phyloP scores from a whole-genome alignment of 1,140 invertebrate species.

The Drosophila watanabei region DNA sequence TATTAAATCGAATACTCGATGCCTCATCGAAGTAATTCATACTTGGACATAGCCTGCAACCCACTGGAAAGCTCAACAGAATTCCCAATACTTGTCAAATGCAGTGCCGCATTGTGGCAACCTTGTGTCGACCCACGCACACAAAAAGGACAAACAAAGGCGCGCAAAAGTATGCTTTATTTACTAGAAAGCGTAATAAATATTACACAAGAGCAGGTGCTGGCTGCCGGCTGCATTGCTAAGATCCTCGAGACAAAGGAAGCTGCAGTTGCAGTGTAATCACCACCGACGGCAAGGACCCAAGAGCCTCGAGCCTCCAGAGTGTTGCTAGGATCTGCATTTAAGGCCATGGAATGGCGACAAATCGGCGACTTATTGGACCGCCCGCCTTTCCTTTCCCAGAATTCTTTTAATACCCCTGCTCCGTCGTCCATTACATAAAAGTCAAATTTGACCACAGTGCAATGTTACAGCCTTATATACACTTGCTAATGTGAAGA shows the following conservation, averaged over 20 bases:
- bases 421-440: constrained; percentile 48
- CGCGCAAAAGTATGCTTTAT: constrained; percentile 66
- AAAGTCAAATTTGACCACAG: constrained; percentile 41
- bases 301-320: constrained; percentile 18
- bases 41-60: neutral
- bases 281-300: constrained; percentile 34
- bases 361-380: constrained; percentile 58
- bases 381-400: constrained; percentile 12
- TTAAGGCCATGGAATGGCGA: constrained; percentile 30
- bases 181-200: constrained; percentile 79
- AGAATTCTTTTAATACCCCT: constrained; percentile 27
- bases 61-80: constrained; percentile 4
- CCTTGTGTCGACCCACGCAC: constrained; percentile 15
- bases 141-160: constrained; percentile 32
- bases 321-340: constrained; percentile 47
- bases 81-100: constrained; percentile 51
- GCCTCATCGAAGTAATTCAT: neutral
- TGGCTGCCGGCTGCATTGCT: constrained; percentile 18
- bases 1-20: neutral
- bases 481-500: constrained; percentile 15
- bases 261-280: constrained; percentile 48
- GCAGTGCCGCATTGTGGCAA: constrained; percentile 44
- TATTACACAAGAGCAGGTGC: constrained; percentile 80
- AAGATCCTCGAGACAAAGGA: constrained; percentile 46
- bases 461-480: constrained; percentile 56